phyloP scores from a whole-genome alignment of 2,888 invertebrate species.

The Malthinus seriepunctatus region DNA sequence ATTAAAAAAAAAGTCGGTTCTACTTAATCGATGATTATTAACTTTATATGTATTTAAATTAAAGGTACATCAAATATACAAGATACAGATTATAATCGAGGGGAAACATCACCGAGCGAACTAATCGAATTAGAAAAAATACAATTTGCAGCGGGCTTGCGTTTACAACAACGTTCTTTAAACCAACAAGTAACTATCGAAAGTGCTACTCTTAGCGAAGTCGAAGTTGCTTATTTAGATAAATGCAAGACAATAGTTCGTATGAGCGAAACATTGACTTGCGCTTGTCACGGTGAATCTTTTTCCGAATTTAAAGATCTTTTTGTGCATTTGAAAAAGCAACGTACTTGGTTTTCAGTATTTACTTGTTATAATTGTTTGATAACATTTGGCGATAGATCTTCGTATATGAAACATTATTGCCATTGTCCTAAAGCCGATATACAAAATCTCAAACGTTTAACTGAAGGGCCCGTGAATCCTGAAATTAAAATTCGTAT shows the following conservation, averaged over 20 bases:
- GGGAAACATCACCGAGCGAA: background rate
- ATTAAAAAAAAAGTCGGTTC: background rate
- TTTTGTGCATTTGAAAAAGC: conserved; percentile 47
- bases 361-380: conserved; percentile 67
- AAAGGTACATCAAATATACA: conserved; percentile 3
- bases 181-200: conserved; percentile 33
- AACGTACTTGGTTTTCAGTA: conserved; percentile 59
- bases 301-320: conserved; percentile 46
- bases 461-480: conserved; percentile 45
- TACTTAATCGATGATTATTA: background rate
- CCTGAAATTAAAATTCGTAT: conserved; percentile 47
- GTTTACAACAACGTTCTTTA: conserved; percentile 41
- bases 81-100: background rate
- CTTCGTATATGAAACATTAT: conserved; percentile 46
- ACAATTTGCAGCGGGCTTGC: conserved; percentile 49
- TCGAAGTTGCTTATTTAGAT: conserved; percentile 48
- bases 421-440: conserved; percentile 41
- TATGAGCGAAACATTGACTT: conserved; percentile 46
- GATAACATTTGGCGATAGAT: conserved; percentile 57
- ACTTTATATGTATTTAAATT: background rate
- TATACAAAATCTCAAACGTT: conserved; percentile 43
- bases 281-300: conserved; percentile 49
- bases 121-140: conserved; percentile 46
- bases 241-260: conserved; percentile 49
- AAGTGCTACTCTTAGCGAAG: conserved; percentile 43